Base-by-base conservation (phyloP, 2,113 vertebrate species). In the Carollia perspicillata region DNA sequence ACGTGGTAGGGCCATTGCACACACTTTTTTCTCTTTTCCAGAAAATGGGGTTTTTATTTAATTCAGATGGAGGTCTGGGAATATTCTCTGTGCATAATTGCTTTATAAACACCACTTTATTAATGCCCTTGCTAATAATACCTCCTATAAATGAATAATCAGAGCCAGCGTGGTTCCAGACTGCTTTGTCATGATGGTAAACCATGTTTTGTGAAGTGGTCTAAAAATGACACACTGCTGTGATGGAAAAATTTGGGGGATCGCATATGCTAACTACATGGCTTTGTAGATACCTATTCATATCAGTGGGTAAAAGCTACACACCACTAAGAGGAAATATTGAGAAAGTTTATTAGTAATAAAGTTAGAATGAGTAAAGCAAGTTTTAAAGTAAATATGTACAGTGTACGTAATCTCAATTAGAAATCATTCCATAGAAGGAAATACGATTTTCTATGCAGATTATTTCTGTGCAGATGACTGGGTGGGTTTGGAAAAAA, bases 61-160 rank as follows among this genome's bases (percentile, higher is more conserved):
- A 53, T 71, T 72, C 71, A 37, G 37, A 77, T 77, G n/a, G 87
- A 84, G 11, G 37, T 33, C 81, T 93, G 8, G 18, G 20, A 84
- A 63, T 79, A 88, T 22, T 83, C 47, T 66, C 33, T 69, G 33
- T 44, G 53, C 10, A 12, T 60, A 89, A 35, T 53, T 90, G 58
- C 84, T 95, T 96, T 79, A 77, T 88, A 87, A 93, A 94, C 47
- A 89, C 6, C 81, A 33, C 49, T 93, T 93, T 84, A 69, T 81
- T 72, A 90, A 93, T 83, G 55, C 26, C n/a, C 71, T 87, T 78
- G 47, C 60, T 77, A 71, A 68, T 92, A 65, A 68, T 65, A 93
- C 33, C 84, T 96, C 30, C 35, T 75, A 3, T 84, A 80, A 88
- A 51, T 58, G 68, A 96, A 72, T 53, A 80, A 6, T n/a, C 44